Percentiles rank a stretch among this genome's conserved stretches.
Conservation (phyloP, 2,888 invertebrate species). For the Junonia oenone region DNA sequence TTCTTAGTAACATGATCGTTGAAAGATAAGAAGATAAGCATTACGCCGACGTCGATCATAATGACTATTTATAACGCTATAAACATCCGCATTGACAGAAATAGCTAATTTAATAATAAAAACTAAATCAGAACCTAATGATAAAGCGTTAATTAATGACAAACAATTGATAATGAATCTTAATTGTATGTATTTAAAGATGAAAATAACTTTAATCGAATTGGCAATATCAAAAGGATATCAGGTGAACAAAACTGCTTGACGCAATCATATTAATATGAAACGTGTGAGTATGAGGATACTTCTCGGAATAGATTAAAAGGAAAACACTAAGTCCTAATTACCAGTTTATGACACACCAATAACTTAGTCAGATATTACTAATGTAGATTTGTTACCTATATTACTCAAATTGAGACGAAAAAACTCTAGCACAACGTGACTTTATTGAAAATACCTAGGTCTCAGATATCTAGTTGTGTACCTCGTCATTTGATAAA, state of each 20-base stretch:
- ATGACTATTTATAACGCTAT: neutral
- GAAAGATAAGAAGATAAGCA: neutral
- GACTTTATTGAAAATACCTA: too few species aligned
- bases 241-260: slow-evolving; percentile 3
- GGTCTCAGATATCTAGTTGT: too few species aligned
- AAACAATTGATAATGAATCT: neutral
- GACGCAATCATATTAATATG: neutral
- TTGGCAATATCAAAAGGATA: neutral
- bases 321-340: neutral
- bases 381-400: neutral
- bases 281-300: neutral
- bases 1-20: neutral
- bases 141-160: neutral
- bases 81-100: neutral
- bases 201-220: neutral
- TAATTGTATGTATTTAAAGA: neutral
- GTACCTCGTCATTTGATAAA: too few species aligned
- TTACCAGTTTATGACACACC: slow-evolving; percentile 3
- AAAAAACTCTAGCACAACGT: too few species aligned
- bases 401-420: too few species aligned
- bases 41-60: neutral
- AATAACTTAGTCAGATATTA: neutral
- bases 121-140: neutral
- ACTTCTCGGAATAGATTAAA: neutral
- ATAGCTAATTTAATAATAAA: neutral